Base-by-base conservation (phyloP, 2,113 vertebrate genomes). In the Sinocyclocheilus rhinocerous region DNA sequence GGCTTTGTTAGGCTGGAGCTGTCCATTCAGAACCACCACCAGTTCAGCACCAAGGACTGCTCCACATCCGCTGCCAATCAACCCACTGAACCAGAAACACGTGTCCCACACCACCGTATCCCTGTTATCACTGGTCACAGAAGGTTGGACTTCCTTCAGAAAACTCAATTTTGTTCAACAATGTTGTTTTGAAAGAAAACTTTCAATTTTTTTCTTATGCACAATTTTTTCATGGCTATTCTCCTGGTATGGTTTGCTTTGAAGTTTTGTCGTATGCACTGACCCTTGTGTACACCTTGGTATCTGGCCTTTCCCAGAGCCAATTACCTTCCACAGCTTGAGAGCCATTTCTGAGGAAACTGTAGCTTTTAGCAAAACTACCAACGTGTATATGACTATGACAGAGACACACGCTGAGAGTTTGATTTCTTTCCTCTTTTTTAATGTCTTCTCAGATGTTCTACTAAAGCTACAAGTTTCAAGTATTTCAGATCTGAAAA, bases 291-390 rank as follows among this genome's bases (percentile, higher is more conserved):
- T 77, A 77, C 24, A 33, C 76, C 6, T 63, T 65, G 18, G 59
- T 36, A 63, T 36, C 36, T 85, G 16, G n/a, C 39, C 10, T 33
- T 39, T 72, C 33, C 20, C 69, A 72, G 24, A 39, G 81, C 26
- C 39, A 36, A 65, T 63, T 77, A 48, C 59, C 42, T 77, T 85
- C 22, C 20, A 16, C 52, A 84, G 50, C 29, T 84, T 75, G 57
- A 57, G 39, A 75, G 29, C 33, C n/a, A 50, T 85, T 85, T 67
- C 57, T 24, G 11, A 85, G 9, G 39, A 67, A 85, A 85, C 39
- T 77, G 29, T 73, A 77, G 67, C 48, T 57, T 83, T 83, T 72
- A 77, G 42, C 61, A 76, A 18, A 84, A 84, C 83, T 45, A 48
- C 73, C 48, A 57, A 29, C 33, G 39, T 85, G 84, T 85, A 29